These are phyloP conservation scores for Batillaria attramentaria DNA, from an alignment of 1,140 invertebrate species.

Conservation along the genomic window DNA sequence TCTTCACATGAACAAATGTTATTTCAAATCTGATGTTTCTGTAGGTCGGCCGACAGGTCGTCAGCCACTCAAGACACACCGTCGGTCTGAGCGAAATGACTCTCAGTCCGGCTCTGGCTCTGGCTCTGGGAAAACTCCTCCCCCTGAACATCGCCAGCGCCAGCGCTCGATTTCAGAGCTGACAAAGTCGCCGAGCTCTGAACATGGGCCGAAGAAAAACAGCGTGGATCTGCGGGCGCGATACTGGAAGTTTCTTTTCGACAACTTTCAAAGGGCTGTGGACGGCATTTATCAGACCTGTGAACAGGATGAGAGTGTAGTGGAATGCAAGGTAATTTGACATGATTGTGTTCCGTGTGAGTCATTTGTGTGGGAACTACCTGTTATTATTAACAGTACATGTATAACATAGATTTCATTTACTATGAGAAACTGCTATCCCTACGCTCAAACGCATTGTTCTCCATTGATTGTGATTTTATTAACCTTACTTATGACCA, in stretches of 20 bases:
- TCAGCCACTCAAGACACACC: not conserved
- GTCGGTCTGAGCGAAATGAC: not conserved
- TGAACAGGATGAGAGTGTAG: conserved; percentile 78
- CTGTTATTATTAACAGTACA: too few species aligned
- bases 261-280: conserved; percentile 92
- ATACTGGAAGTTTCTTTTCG: conserved; percentile 96
- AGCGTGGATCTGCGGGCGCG: conserved; percentile 83
- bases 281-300: conserved; percentile 80
- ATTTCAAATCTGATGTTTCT: not conserved
- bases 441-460: too few species aligned
- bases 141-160: conserved; percentile 32
- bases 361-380: too few species aligned
- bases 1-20: not conserved
- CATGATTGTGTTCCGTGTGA: conserved; percentile 3
- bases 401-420: too few species aligned
- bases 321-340: conserved; percentile 77
- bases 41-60: conserved; percentile 9
- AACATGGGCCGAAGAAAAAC: conserved; percentile 57
- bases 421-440: too few species aligned
- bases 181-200: conserved; percentile 64
- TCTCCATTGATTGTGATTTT: too few species aligned
- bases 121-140: conserved; percentile 32
- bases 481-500: too few species aligned
- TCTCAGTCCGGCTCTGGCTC: conserved; percentile 33
- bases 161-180: conserved; percentile 50